Conservation (phyloP, 2,888 invertebrate species). For the Trichogramma evanescens region DNA sequence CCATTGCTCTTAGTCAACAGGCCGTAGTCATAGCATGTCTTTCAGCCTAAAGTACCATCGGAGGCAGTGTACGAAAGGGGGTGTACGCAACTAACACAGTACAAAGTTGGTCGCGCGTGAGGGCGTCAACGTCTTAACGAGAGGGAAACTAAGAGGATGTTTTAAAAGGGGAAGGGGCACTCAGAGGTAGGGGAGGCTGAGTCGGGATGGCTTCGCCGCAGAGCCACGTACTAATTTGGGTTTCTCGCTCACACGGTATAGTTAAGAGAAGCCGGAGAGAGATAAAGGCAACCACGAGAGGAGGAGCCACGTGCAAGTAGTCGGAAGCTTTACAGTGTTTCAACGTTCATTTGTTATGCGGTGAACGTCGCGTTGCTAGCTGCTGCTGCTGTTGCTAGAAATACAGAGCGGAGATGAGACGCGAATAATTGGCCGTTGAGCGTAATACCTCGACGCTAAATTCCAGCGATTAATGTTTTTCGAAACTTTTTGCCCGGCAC, state of each 20-base stretch:
- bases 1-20: neutral
- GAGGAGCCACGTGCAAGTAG: neutral
- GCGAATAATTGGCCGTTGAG: no score
- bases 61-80: neutral
- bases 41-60: neutral
- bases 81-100: neutral
- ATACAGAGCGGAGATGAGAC: no score
- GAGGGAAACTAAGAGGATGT: slow-evolving; percentile 21
- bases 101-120: slow-evolving; percentile 15
- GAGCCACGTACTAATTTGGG: slow-evolving; percentile 33
- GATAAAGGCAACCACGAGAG: neutral
- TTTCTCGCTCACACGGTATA: slow-evolving; percentile 24
- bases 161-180: slow-evolving; percentile 19
- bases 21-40: neutral
- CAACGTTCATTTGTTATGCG: slow-evolving; percentile 16
- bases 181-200: slow-evolving; percentile 3
- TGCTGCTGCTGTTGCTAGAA: no score
- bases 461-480: no score
- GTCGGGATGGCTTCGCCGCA: slow-evolving; percentile 1
- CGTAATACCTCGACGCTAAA: no score
- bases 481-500: no score
- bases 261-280: neutral
- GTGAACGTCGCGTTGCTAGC: neutral
- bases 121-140: slow-evolving; percentile 35
- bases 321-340: no score